These are phyloP conservation scores for Notolabrus celidotus DNA, from an alignment of 2,797 vertebrate genomes.

Conservation along the genomic window DNA sequence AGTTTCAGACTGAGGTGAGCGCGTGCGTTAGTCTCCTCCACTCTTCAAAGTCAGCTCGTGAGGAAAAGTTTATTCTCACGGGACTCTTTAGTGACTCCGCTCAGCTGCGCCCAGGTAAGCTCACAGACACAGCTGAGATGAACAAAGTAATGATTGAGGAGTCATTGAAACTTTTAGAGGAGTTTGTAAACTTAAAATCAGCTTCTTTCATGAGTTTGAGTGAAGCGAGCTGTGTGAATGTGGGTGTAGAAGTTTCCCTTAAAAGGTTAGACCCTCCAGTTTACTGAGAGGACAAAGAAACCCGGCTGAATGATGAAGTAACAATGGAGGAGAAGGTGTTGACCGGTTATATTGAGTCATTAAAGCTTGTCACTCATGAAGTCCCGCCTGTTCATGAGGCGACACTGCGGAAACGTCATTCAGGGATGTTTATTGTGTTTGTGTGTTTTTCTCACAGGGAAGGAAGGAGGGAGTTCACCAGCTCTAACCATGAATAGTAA, in stretches of 20 bases:
- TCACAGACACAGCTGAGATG: conserved; percentile 29
- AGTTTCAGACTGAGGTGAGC: neutral
- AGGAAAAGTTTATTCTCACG: neutral
- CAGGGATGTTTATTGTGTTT: neutral
- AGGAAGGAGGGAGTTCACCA: neutral
- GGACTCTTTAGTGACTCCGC: neutral
- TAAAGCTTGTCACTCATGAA: neutral
- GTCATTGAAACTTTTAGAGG: neutral
- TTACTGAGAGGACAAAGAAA: conserved; percentile 33
- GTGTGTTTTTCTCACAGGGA: conserved; percentile 14
- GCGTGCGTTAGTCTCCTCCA: neutral
- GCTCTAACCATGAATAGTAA: conserved; percentile 32
- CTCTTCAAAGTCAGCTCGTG: neutral
- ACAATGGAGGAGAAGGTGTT: conserved; percentile 28
- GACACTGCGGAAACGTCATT: neutral
- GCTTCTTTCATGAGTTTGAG: neutral
- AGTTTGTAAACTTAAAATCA: neutral
- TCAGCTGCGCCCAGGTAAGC: conserved; percentile 61
- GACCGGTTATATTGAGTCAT: neutral
- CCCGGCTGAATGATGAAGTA: neutral
- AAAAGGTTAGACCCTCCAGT: neutral
- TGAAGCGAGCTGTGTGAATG: neutral
- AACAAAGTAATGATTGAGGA: conserved; percentile 29
- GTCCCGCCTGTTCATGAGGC: neutral
- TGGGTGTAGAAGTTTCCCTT: neutral